Base-by-base conservation (phyloP, 2,113 vertebrate genomes). In the Mus spicilegus region DNA sequence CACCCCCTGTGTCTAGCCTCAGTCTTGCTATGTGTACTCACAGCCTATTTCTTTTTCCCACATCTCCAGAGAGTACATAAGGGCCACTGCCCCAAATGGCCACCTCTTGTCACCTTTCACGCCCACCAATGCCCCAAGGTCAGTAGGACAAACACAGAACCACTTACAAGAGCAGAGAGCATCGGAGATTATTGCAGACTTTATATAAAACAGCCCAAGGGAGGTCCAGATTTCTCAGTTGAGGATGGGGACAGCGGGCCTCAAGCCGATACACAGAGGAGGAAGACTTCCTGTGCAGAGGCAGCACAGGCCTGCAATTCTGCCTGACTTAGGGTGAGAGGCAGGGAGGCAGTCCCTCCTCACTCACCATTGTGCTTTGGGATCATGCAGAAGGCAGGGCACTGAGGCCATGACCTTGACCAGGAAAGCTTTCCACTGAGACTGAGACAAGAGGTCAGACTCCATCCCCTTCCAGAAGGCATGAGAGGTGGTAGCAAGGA, bases 331-430 rank as follows among this genome's bases (percentile, higher is more conserved):
- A 89, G 92, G 70, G 87, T 91, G 94, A 97, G 94, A 93, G 94
- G 93, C 73, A 78, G 93, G 96, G 95, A 96, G 95, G 95, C 9
- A 1, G 73, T 14, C 91, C 95, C 86, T 95, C 96, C 94, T 96
- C 26, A 61, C 96, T 97, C 95, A 95, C 95, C 96, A 67, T 97
- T 98, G 97, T 98, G 97, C 97, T 98, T 98, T 97, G 97, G 97
- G 97, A 97, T 96, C 97, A 93, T 97, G 97, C 96, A 97, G 96
- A 97, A 96, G 97, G 95, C 97, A 92, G 91, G 90, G 89, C 36
- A 0, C 94, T 90, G 90, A 91, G 92, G 72, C 95, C 95, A 89
- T 92, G 90, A 82, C 94, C 91, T 89, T 95, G 75, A 86, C 92
- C 91, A 95, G 82, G 87, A 95, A 94, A 80, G 73, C 70, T 82